phyloP scores from a whole-genome alignment of 2,113 vertebrate genomes.

The Psilopogon haemacephalus region DNA sequence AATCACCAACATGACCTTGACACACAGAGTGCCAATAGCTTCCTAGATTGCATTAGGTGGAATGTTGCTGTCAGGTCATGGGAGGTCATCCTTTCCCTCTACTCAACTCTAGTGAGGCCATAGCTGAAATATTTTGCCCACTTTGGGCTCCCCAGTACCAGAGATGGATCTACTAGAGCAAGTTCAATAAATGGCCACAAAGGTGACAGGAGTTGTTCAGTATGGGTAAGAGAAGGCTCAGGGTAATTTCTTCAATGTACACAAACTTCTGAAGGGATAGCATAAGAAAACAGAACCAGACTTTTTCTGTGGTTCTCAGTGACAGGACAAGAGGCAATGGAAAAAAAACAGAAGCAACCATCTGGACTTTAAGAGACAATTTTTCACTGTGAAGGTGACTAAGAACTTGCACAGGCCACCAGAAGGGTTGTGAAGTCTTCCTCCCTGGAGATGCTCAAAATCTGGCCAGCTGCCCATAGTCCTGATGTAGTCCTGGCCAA shows the following conservation, averaged over 20 bases:
- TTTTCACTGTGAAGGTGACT: background rate
- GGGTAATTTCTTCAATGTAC: background rate
- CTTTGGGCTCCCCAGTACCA: background rate
- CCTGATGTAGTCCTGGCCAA: background rate
- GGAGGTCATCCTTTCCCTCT: too few species aligned
- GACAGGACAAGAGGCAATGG: fast-evolving
- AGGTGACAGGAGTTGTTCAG: background rate
- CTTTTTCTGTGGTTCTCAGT: fast-evolving
- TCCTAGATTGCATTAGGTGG: background rate
- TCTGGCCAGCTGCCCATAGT: background rate
- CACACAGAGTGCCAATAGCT: background rate
- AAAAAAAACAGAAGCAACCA: background rate
- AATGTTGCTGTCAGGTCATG: too few species aligned
- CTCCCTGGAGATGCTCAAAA: background rate
- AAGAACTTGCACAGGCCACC: background rate
- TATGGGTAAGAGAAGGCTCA: background rate
- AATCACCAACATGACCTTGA: background rate
- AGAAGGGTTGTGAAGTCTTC: background rate
- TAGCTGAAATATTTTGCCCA: background rate
- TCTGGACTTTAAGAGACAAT: background rate
- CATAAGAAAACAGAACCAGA: background rate
- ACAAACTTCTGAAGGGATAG: background rate
- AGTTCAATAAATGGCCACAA: background rate
- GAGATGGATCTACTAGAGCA: fast-evolving
- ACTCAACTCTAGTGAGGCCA: too few species aligned